phyloP scores from a whole-genome alignment of 1,140 invertebrate species.

The Oryctes rhinoceros region DNA sequence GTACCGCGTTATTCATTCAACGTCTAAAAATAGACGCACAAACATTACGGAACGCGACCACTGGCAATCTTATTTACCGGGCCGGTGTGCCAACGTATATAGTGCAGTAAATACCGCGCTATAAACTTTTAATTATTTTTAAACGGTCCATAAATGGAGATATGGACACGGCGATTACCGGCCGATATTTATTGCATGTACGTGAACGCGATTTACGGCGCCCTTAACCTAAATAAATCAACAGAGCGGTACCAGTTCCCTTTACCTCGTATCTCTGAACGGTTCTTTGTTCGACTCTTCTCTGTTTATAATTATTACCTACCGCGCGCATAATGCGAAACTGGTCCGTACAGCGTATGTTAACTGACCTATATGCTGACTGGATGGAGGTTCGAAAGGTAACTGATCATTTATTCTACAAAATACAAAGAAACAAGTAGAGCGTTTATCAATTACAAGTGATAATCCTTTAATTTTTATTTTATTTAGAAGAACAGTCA shows the following conservation, averaged over 20 bases:
- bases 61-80: background rate
- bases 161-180: slow-evolving; percentile 24
- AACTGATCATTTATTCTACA: too few relatives aligned
- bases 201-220: slow-evolving; percentile 18
- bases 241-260: background rate
- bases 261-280: background rate
- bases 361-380: background rate
- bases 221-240: slow-evolving; percentile 34
- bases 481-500: too few relatives aligned
- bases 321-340: background rate
- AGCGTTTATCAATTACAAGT: too few relatives aligned
- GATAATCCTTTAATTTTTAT: too few relatives aligned
- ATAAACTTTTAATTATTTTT: slow-evolving; percentile 38
- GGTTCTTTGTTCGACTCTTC: background rate
- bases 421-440: too few relatives aligned
- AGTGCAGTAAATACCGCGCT: slow-evolving; percentile 1
- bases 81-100: background rate
- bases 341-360: background rate
- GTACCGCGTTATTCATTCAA: background rate
- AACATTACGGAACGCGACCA: slow-evolving; percentile 4
- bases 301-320: background rate
- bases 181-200: slow-evolving; percentile 17
- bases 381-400: too few relatives aligned
- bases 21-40: slow-evolving; percentile 1
- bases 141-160: slow-evolving; percentile 25